phyloP scores from a whole-genome alignment of 2,888 invertebrate species.

The Troides oblongomaculatus region DNA sequence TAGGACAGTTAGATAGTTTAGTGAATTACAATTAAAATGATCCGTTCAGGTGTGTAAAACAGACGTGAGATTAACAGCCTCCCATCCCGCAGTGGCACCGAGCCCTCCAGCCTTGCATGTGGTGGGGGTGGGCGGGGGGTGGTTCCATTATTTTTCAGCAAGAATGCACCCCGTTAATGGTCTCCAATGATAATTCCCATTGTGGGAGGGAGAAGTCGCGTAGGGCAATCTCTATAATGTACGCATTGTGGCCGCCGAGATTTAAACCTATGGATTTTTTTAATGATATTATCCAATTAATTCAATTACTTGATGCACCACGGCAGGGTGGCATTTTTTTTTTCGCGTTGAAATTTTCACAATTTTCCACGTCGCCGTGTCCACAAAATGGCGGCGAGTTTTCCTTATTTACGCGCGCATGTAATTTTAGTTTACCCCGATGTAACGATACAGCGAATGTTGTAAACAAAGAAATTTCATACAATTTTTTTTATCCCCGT shows the following conservation, averaged over 20 bases:
- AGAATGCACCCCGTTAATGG: slow-evolving; percentile 73
- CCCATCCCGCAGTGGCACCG: slow-evolving; percentile 34
- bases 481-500: too few species aligned
- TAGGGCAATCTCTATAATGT: slow-evolving; percentile 70
- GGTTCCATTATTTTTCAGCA: slow-evolving; percentile 71
- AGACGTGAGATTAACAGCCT: slow-evolving; percentile 32
- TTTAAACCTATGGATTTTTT: slow-evolving; percentile 52
- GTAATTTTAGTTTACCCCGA: not conserved
- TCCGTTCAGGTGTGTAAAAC: slow-evolving; percentile 1
- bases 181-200: slow-evolving; percentile 64
- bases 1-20: not conserved
- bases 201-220: slow-evolving; percentile 48
- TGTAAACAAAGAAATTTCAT: too few species aligned
- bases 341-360: slow-evolving; percentile 2
- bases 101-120: slow-evolving; percentile 48
- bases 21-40: not conserved
- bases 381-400: slow-evolving; percentile 19
- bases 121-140: slow-evolving; percentile 44
- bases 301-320: slow-evolving; percentile 32
- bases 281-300: slow-evolving; percentile 47
- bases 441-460: not conserved
- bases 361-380: slow-evolving; percentile 22
- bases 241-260: slow-evolving; percentile 49
- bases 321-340: slow-evolving; percentile 9
- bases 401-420: slow-evolving; percentile 15